These are phyloP conservation scores for Neodiprion fabricii DNA, from an alignment of 1,140 invertebrate genomes.

Conservation along the genomic window DNA sequence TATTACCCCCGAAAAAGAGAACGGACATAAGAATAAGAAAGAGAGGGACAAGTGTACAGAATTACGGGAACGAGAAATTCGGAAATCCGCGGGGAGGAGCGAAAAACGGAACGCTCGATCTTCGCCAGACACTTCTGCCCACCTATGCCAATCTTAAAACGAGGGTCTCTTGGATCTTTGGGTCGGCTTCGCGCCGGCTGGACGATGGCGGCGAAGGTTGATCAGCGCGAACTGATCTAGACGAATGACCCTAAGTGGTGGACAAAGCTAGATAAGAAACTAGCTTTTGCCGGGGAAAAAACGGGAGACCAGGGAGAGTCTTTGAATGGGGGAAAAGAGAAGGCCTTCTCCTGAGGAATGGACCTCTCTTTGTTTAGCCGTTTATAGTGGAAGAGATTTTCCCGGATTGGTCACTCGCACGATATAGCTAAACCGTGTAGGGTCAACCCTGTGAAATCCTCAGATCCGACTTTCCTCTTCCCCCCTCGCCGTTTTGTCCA, in stretches of 20 bases:
- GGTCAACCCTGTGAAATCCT: too few species aligned
- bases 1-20: neutral
- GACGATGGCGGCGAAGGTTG: neutral
- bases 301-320: slow-evolving; percentile 16
- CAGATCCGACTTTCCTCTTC: neutral
- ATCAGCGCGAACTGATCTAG: slow-evolving; percentile 44
- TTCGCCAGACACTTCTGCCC: neutral
- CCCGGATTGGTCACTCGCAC: slow-evolving; percentile 52
- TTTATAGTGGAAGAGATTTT: slow-evolving; percentile 63
- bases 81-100: neutral
- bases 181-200: too few species aligned
- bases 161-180: neutral
- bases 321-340: slow-evolving; percentile 24
- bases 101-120: neutral
- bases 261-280: slow-evolving; percentile 55
- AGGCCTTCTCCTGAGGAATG: slow-evolving; percentile 52
- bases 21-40: too few species aligned
- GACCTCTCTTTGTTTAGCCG: slow-evolving; percentile 62
- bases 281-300: slow-evolving; percentile 10
- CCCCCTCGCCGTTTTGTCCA: neutral
- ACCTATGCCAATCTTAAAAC: neutral
- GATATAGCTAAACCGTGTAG: slow-evolving; percentile 32
- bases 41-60: too few species aligned
- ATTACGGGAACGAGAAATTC: neutral
- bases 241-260: slow-evolving; percentile 58